Conservation (phyloP, 2,797 vertebrate species). For the Dallia pectoralis region DNA sequence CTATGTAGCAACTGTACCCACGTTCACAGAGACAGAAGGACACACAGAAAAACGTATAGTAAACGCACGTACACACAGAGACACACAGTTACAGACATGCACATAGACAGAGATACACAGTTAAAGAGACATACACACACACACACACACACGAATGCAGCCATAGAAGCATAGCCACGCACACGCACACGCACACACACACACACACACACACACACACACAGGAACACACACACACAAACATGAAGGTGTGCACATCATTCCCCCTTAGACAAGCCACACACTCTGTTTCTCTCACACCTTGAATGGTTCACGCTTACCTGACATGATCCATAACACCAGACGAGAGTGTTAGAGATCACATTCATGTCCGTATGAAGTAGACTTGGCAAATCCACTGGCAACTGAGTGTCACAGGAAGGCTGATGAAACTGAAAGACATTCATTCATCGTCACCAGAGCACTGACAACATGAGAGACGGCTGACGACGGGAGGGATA, state of each 20-base stretch:
- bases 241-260: background rate
- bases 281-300: background rate
- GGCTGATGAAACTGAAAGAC: slow-evolving; percentile 14
- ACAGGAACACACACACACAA: background rate
- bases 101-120: background rate
- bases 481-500: background rate
- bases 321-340: background rate
- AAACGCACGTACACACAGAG: background rate
- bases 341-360: slow-evolving; percentile 13
- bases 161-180: background rate
- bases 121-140: no score
- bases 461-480: slow-evolving; percentile 1
- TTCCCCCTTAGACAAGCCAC: background rate
- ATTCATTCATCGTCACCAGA: slow-evolving; percentile 18
- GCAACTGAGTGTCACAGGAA: slow-evolving; percentile 6
- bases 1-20: background rate
- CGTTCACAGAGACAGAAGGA: background rate
- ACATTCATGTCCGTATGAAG: slow-evolving; percentile 12
- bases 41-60: background rate
- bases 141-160: background rate
- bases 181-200: background rate
- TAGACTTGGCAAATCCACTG: slow-evolving; percentile 10
- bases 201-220: background rate
- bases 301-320: background rate
- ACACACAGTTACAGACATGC: background rate